Conservation (phyloP, 2,113 vertebrate genomes). For the Bufo bufo region DNA sequence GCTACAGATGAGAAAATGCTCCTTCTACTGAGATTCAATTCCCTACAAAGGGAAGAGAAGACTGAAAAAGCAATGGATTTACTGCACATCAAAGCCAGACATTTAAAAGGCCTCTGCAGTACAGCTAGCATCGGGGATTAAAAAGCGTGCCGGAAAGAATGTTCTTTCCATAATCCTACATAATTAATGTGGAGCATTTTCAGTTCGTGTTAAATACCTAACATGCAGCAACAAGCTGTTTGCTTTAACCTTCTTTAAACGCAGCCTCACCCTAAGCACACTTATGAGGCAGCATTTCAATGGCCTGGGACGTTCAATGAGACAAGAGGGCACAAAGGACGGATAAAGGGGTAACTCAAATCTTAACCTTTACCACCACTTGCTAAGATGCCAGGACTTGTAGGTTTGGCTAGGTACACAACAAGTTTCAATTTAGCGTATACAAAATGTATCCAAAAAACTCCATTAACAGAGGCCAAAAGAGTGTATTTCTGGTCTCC, state of each 20-base stretch:
- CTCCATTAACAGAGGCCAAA: no score
- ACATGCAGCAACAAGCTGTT: constrained; percentile 61
- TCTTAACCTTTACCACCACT: background rate
- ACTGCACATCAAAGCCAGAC: constrained; percentile 43
- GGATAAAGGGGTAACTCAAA: background rate
- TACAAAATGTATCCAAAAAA: no score
- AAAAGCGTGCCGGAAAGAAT: constrained; percentile 64
- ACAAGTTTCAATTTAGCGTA: no score
- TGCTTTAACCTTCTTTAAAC: constrained; percentile 41
- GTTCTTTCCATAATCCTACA: constrained; percentile 63
- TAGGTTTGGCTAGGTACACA: no score
- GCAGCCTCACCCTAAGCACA: constrained; percentile 7
- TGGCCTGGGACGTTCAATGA: constrained; percentile 2
- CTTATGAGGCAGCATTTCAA: background rate
- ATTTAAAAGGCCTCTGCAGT: constrained; percentile 48
- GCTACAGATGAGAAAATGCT: constrained; percentile 50
- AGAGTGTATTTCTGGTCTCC: no score
- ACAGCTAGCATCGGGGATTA: constrained; percentile 62
- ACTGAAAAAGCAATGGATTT: constrained; percentile 50
- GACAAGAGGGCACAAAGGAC: background rate
- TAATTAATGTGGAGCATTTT: constrained; percentile 63
- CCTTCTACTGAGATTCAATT: constrained; percentile 54
- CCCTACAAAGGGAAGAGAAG: constrained; percentile 54
- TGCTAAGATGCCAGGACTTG: background rate
- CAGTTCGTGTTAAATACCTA: constrained; percentile 49